These are phyloP conservation scores for Drosophila kurseongensis DNA, from an alignment of 1,140 invertebrate species.

Conservation along the genomic window DNA sequence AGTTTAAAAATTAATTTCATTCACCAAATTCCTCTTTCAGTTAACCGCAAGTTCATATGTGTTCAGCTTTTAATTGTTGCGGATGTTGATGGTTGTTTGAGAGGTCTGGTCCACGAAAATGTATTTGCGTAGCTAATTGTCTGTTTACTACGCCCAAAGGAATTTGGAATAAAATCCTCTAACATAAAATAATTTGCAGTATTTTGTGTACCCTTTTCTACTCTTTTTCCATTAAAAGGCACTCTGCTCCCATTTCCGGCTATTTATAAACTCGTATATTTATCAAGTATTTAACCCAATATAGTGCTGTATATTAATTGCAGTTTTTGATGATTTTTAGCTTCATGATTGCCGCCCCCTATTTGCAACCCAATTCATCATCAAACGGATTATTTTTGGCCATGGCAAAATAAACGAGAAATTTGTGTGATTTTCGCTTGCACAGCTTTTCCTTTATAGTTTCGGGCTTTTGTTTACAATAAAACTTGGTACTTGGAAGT, in stretches of 20 bases:
- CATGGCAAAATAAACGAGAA: constrained; percentile 37
- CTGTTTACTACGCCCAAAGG: neutral
- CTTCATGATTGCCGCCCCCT: constrained; percentile 9
- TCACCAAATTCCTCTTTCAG: constrained; percentile 12
- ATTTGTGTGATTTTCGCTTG: constrained; percentile 30
- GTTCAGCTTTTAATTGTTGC: constrained; percentile 28
- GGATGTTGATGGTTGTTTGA: constrained; percentile 8
- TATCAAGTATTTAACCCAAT: constrained; percentile 24
- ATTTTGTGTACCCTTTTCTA: neutral
- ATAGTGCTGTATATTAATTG: constrained; percentile 26
- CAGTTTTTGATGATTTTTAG: constrained; percentile 33
- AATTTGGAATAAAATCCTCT: neutral
- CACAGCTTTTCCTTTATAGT: constrained; percentile 32
- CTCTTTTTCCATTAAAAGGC: neutral
- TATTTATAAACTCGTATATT: constrained; percentile 20
- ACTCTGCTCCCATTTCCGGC: constrained; percentile 1
- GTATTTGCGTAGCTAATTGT: constrained; percentile 5
- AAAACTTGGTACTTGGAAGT: constrained; percentile 13
- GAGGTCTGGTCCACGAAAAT: neutral
- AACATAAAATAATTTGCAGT: neutral
- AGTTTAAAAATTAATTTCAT: constrained; percentile 41
- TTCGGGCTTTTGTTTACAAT: constrained; percentile 31
- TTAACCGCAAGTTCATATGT: constrained; percentile 9
- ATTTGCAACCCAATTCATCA: constrained; percentile 39
- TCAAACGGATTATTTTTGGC: constrained; percentile 39